Evolutionary conservation across 2,113 vertebrate genomes (phyloP).

Genomic region (Prietella phreatophila): DNA sequence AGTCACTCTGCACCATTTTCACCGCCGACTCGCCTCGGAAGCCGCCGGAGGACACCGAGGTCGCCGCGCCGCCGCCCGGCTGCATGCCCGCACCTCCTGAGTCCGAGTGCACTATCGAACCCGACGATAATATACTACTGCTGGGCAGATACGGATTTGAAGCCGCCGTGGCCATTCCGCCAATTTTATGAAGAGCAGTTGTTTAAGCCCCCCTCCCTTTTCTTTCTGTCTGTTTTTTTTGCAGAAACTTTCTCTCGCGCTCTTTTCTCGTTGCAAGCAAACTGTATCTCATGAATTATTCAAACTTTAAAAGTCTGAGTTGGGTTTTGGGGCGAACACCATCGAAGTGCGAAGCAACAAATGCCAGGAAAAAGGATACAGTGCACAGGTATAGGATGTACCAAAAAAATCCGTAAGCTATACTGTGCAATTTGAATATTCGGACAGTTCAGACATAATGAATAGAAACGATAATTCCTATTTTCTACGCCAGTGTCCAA

Average conservation of each 20-base stretch:
- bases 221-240: conserved; percentile 53
- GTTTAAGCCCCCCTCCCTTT: conserved; percentile 67
- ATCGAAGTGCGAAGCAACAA: conserved; percentile 55
- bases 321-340: conserved; percentile 63
- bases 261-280: conserved; percentile 72
- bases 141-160: conserved; percentile 91
- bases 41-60: conserved; percentile 83
- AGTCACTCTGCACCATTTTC: conserved; percentile 97
- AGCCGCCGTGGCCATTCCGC: conserved; percentile 91
- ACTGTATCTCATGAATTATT: conserved; percentile 81
- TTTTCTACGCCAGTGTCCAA: conserved; percentile 45
- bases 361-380: neutral
- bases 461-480: conserved; percentile 60
- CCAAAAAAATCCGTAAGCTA: conserved; percentile 49
- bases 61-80: conserved; percentile 84
- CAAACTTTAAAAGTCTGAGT: conserved; percentile 73
- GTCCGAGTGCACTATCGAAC: conserved; percentile 90
- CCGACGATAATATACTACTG: conserved; percentile 86
- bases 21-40: conserved; percentile 88
- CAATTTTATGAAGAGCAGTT: conserved; percentile 75
- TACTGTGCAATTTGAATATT: conserved; percentile 62
- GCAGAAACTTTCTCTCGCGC: conserved; percentile 67
- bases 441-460: conserved; percentile 50
- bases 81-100: conserved; percentile 86
- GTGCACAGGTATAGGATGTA: conserved; percentile 47